A percentile compares a stretch with the other conserved stretches of the same genome.
phyloP scores from a whole-genome alignment of 2,888 invertebrate genomes.

The Agonopterix arenella region DNA sequence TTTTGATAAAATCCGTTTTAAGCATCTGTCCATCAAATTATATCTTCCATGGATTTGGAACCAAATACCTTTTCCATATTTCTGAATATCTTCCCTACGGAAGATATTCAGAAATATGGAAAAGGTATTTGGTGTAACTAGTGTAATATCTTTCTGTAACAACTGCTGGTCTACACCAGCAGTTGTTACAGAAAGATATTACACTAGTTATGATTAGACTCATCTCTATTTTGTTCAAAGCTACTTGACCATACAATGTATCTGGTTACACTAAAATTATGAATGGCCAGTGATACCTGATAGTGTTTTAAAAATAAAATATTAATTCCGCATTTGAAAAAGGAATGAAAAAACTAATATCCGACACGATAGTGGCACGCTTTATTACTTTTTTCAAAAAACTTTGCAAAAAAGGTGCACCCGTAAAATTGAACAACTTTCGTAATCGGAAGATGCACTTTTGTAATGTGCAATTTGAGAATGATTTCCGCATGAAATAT shows the following conservation, averaged over 20 bases:
- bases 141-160: too few relatives aligned
- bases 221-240: conserved; percentile 26
- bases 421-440: conserved; percentile 21
- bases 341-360: neutral
- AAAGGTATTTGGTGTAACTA: too few relatives aligned
- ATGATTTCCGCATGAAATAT: conserved; percentile 67
- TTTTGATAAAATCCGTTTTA: conserved; percentile 6
- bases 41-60: too few relatives aligned
- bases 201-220: conserved; percentile 37
- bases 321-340: neutral
- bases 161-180: conserved; percentile 9
- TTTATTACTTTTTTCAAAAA: neutral
- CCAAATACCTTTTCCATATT: too few relatives aligned
- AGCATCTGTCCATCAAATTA: conserved; percentile 38
- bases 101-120: too few relatives aligned
- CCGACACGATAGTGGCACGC: conserved; percentile 2
- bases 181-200: conserved; percentile 38
- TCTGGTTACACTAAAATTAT: conserved; percentile 46
- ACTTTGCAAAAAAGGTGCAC: conserved; percentile 1
- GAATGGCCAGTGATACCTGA: conserved; percentile 48
- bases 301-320: conserved; percentile 23
- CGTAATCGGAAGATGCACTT: conserved; percentile 55
- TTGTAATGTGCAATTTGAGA: conserved; percentile 69
- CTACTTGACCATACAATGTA: conserved; percentile 59
- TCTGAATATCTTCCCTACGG: too few relatives aligned